phyloP scores from a whole-genome alignment of 2,113 vertebrate genomes.

The Trichomycterus rosablanca region DNA sequence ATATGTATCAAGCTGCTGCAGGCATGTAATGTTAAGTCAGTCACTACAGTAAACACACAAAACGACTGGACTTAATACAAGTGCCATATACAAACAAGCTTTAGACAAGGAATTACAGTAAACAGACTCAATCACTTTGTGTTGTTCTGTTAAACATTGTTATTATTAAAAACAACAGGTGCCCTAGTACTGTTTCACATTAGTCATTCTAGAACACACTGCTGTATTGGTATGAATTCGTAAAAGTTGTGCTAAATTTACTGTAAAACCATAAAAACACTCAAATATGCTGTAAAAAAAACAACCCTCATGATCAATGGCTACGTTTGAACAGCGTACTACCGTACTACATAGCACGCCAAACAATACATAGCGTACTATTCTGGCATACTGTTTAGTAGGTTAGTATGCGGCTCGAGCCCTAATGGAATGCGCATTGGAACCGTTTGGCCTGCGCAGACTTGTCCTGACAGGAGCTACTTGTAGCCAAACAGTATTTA shows the following conservation, averaged over 20 bases:
- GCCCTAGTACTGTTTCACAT: too few species aligned
- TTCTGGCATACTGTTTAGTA: neutral
- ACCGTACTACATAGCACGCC: neutral
- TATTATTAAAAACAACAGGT: too few species aligned
- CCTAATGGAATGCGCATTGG: neutral
- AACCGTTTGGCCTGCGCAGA: neutral
- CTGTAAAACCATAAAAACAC: too few species aligned
- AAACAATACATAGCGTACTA: neutral
- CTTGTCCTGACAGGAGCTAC: neutral
- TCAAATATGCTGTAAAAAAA: too few species aligned
- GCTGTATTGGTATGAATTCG: too few species aligned
- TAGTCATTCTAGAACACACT: too few species aligned
- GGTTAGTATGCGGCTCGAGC: neutral
- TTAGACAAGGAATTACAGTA: neutral
- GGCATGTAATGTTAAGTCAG: too few species aligned
- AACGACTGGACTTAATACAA: neutral
- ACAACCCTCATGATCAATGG: too few species aligned
- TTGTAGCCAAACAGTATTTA: neutral
- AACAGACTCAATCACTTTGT: neutral
- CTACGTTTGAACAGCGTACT: too few species aligned
- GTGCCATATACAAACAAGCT: neutral
- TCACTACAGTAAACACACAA: neutral
- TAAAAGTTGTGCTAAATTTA: too few species aligned
- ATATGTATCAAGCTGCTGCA: too few species aligned
- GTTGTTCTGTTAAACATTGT: too few species aligned